A percentile compares a stretch with the other conserved stretches of the same genome.
Conservation (phyloP, 2,888 invertebrate genomes). For the Drosophila hamatofila region DNA sequence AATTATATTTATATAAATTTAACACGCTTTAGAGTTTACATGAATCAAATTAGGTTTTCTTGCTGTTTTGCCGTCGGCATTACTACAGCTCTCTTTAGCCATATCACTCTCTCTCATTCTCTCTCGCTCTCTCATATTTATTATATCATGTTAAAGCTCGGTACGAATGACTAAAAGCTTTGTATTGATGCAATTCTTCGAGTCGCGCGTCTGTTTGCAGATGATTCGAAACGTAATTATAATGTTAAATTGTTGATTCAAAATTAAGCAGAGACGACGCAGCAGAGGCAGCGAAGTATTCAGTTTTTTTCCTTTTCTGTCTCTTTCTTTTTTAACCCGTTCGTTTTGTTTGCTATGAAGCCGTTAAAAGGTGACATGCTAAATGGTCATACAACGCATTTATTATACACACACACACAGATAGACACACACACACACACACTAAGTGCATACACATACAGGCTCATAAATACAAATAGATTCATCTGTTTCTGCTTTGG, state of each 20-base stretch:
- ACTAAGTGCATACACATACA: constrained; percentile 69
- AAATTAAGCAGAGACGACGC: constrained; percentile 57
- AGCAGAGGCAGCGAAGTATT: constrained; percentile 28
- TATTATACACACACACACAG: constrained; percentile 54
- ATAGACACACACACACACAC: constrained; percentile 19
- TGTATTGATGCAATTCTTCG: constrained; percentile 49
- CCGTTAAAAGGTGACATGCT: constrained; percentile 81
- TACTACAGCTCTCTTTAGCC: neutral
- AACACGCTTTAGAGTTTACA: neutral
- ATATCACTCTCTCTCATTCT: neutral
- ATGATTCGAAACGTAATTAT: constrained; percentile 78
- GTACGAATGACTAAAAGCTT: constrained; percentile 45
- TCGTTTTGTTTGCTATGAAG: constrained; percentile 69
- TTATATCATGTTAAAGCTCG: constrained; percentile 12
- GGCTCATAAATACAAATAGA: constrained; percentile 75
- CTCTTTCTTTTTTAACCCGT: constrained; percentile 22
- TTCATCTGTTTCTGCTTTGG: constrained; percentile 66
- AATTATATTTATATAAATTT: neutral
- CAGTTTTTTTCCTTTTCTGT: neutral
- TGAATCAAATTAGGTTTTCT: constrained; percentile 4
- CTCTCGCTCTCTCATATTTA: neutral
- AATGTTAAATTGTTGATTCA: constrained; percentile 75
- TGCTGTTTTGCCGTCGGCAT: constrained; percentile 43
- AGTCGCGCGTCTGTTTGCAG: constrained; percentile 57
- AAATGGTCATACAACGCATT: constrained; percentile 75